Percentiles rank a stretch among this genome's conserved stretches.
Conservation (phyloP, 2,113 vertebrate genomes). For the Microtus oregoni region DNA sequence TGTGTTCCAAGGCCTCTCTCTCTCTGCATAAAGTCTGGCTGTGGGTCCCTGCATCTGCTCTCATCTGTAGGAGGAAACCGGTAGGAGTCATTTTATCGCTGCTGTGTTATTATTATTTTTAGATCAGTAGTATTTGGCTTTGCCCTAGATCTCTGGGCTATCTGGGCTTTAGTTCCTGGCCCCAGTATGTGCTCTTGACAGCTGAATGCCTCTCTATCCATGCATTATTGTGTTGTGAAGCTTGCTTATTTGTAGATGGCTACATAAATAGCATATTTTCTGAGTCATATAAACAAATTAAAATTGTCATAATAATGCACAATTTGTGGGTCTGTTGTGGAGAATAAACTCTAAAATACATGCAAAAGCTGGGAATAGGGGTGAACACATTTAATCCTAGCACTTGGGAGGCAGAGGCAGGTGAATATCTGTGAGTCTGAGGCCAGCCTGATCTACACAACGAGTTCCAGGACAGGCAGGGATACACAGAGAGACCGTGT, state of each 20-base stretch:
- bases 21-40: background rate
- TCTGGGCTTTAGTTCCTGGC: background rate
- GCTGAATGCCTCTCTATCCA: background rate
- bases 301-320: too few species aligned
- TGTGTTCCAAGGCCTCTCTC: background rate
- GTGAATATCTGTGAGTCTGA: background rate
- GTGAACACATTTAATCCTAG: background rate
- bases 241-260: background rate
- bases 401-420: background rate
- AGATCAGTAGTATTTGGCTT: background rate
- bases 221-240: background rate
- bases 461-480: background rate
- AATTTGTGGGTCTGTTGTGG: background rate
- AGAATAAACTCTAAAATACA: background rate
- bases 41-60: background rate
- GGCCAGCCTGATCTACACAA: background rate
- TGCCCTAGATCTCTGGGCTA: background rate
- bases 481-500: background rate
- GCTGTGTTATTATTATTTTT: background rate
- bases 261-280: background rate
- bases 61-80: background rate
- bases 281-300: background rate
- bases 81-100: background rate
- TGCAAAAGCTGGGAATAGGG: background rate
- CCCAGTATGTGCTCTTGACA: background rate